Evolutionary conservation across 2,113 vertebrate species (phyloP).

Genomic region (Pycnonotus jocosus): DNA sequence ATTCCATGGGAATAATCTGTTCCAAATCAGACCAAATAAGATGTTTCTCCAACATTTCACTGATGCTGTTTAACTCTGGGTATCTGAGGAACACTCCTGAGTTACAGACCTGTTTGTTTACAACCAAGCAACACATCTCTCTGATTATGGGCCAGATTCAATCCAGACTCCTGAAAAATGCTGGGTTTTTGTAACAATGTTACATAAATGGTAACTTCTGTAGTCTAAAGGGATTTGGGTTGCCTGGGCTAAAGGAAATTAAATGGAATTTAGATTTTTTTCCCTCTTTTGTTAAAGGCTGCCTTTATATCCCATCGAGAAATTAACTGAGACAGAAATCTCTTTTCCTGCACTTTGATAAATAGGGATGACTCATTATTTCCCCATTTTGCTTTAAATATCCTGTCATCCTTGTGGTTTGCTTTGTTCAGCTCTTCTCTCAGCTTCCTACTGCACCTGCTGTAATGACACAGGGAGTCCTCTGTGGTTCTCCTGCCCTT

Average conservation of each 20-base stretch:
- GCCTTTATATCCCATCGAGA: not conserved
- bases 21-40: not conserved
- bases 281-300: not conserved
- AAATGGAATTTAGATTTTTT: not conserved
- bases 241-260: not conserved
- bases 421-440: not conserved
- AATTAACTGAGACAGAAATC: not conserved
- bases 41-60: not conserved
- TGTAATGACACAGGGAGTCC: not conserved
- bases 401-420: not conserved
- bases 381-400: slow-evolving; percentile 1
- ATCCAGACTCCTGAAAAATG: not conserved
- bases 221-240: not conserved
- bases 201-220: not conserved
- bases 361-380: not conserved
- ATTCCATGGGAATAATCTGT: not conserved
- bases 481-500: not conserved
- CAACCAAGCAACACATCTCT: not conserved
- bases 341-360: not conserved
- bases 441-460: not conserved
- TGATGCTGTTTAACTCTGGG: not conserved
- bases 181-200: not conserved
- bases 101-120: not conserved
- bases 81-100: not conserved
- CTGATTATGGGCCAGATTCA: not conserved